Evolutionary conservation across 2,888 invertebrate genomes (phyloP), one percentile per base, ranked within the genome.

Genomic region (Plebejus argus): DNA sequence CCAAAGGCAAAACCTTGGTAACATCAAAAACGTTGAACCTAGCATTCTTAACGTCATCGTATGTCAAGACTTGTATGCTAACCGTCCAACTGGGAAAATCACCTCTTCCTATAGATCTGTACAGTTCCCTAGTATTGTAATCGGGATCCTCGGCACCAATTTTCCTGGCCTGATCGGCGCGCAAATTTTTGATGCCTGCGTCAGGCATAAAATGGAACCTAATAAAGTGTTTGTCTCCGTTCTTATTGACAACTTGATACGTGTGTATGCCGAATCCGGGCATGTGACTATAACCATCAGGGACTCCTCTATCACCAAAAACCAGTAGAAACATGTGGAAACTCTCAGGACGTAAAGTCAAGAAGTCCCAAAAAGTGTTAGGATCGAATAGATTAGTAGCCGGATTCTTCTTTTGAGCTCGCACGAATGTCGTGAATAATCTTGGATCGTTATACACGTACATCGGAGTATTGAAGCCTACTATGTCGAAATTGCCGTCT

Each of bases 331-430:
- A 94, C 88, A 98, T 98, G 87, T 98, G 98, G 7, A 96, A 95
- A 6, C 97, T 95, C 90, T 98, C 98, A 0, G 98, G 97, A 56
- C 98, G 95, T 70, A 98, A 92, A 0, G 97, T 95, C 80, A 98
- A 95, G 86, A 98, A 98, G 88, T 99, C 98, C 98, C 98, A 99
- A 85, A 98, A 96, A 97, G 97, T 97, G 85, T 98, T 97, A 0
- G 96, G 91, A 89, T 98, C 98, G 90, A 97, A 97, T 49, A 98
- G 92, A 86, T 97, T 96, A 0, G 97, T 98, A 33, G 95, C 96
- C 0, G 99, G 99, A 89, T 99, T 99, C 82, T 98, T 95, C 88
- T 98, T 99, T 87, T 98, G 98, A 0, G 98, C 97, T 88, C 98
- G 98, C 81, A 98, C 97, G 85, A 99, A 98, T 82, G 97, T 97